These are phyloP conservation scores for Lamproptera curius DNA, from an alignment of 2,888 invertebrate genomes.

Conservation along the genomic window DNA sequence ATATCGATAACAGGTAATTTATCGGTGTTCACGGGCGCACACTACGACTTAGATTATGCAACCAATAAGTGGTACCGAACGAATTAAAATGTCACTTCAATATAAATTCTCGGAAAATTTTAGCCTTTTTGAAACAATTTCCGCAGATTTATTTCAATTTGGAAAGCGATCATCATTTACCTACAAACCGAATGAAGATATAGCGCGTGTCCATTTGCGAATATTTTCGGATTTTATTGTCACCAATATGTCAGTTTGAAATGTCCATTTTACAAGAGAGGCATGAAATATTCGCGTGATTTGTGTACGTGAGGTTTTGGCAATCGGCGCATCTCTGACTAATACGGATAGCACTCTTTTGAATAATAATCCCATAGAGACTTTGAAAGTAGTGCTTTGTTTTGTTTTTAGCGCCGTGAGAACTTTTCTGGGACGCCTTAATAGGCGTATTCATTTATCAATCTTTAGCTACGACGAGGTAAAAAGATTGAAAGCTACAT, in stretches of 20 bases:
- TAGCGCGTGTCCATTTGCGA: background rate
- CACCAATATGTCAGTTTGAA: background rate
- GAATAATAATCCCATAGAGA: too few species aligned
- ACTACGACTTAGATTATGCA: slow-evolving; percentile 1
- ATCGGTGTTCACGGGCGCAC: slow-evolving; percentile 10
- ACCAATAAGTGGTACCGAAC: slow-evolving; percentile 3
- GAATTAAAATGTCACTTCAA: slow-evolving; percentile 1
- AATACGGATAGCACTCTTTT: too few species aligned
- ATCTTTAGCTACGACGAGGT: too few species aligned
- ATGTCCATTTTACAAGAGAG: background rate
- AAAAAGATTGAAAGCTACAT: too few species aligned
- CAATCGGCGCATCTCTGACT: too few species aligned
- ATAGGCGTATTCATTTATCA: too few species aligned
- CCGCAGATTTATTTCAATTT: background rate
- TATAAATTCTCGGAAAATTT: background rate
- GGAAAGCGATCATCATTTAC: background rate
- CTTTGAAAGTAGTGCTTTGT: too few species aligned
- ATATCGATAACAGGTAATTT: slow-evolving; percentile 15
- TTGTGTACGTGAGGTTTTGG: too few species aligned
- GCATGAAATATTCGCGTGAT: too few species aligned
- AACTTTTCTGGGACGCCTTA: too few species aligned
- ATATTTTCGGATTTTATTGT: background rate
- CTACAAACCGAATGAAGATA: background rate
- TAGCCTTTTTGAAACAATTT: background rate
- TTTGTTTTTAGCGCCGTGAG: too few species aligned